Base-by-base conservation (phyloP, 2,113 vertebrate genomes). In the Xiphophorus hellerii region DNA sequence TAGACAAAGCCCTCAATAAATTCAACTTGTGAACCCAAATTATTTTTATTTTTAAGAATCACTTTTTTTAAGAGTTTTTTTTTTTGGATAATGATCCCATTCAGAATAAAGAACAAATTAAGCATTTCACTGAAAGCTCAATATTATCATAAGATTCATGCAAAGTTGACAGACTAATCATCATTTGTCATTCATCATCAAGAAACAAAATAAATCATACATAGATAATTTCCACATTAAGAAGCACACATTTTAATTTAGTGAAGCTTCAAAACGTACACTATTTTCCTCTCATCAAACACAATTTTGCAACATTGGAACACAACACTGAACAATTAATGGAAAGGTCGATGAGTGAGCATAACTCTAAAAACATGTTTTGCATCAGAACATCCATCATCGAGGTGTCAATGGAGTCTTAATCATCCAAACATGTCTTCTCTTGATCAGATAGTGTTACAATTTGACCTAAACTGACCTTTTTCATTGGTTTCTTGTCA, bases 401-500 rank as follows among this genome's bases (percentile, higher is more conserved):
- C 20, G 17, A 33, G n/a, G 42, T 37, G 11, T 5, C 15, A 3
- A 37, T 44, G 5, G 10, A 66, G 61, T 27, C 17, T 42, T 63
- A 74, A 35, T 73, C 71, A 25, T 69, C 14, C 61, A 35, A 61
- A 25, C 9, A 48, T 29, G 3, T 66, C 1, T 69, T 70, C 9
- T 66, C 31, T 69, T 66, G 65, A 60, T 22, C 33, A 64, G 9
- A 28, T 70, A 29, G 60, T 63, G 20, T 58, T 81, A 10, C 13
- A 76, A 48, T 60, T 44, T 72, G 27, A 17, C 62, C 73, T 81
- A 61, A 60, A 68, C 4, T 68, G 69, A 87, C 61, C 61, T 71
- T 67, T 25, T n/a, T 14, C 42, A 33, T 67, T 63, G 12, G 17
- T 14, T 66, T 20, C n/a, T 7, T 64, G 60, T 69, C 58, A 68